Evolutionary conservation across 2,888 invertebrate species (phyloP).

Genomic region (Oligia fasciuncula): DNA sequence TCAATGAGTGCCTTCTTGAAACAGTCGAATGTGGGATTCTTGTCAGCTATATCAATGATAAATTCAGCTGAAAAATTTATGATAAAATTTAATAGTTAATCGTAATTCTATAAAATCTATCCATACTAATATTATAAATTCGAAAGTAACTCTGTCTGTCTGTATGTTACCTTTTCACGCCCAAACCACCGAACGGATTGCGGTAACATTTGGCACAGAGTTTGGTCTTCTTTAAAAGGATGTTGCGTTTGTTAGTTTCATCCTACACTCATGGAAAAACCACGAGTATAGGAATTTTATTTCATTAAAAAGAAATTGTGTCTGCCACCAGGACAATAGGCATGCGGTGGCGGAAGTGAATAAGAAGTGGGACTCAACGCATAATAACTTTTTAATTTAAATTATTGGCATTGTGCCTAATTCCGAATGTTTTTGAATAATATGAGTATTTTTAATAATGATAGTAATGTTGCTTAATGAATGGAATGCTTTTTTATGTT

Average conservation of each 20-base stretch:
- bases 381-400: not conserved
- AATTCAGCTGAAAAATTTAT: slow-evolving; percentile 95
- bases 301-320: not conserved
- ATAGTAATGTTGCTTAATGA: too few relatives aligned
- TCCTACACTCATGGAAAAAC: not conserved
- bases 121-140: too few relatives aligned
- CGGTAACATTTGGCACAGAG: too few relatives aligned
- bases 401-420: too few relatives aligned
- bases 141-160: too few relatives aligned
- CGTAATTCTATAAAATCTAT: not conserved
- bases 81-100: too few relatives aligned
- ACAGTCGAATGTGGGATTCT: slow-evolving; percentile 95
- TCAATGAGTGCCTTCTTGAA: slow-evolving; percentile 96
- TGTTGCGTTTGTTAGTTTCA: not conserved
- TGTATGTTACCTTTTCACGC: too few relatives aligned
- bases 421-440: too few relatives aligned
- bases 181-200: too few relatives aligned
- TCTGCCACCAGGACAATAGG: not conserved
- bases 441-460: not conserved
- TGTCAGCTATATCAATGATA: slow-evolving; percentile 97
- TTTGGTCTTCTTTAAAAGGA: not conserved
- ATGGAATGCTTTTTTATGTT: too few relatives aligned
- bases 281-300: too few relatives aligned
- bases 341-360: not conserved
- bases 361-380: not conserved